Evolutionary conservation across 2,113 vertebrate species (phyloP), one percentile per base, ranked within the genome.

Genomic region (Platycercus adscitus): DNA sequence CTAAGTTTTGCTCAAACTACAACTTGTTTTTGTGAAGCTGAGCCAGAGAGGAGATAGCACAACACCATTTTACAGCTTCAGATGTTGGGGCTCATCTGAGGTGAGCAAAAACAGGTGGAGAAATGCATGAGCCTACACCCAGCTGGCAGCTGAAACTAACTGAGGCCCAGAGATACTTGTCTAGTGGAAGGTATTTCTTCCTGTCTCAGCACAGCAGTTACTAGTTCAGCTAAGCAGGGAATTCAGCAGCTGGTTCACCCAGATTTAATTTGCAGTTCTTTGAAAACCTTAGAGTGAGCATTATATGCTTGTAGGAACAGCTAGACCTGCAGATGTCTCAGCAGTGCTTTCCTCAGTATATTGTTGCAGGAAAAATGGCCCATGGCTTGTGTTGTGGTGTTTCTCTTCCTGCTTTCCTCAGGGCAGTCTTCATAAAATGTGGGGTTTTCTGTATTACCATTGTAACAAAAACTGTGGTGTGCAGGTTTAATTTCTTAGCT

Each of bases 281-380:
- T 81, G 64, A 93, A 96, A 90, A 77, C 31, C 26, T 89, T 68
- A 63, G 29, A 94, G 70, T 33, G 18, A 86, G 33, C 17, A 43
- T 88, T 83, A 43, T 80, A n/a, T 61, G 72, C 58, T 23, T 19
- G 12, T 37, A 83, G 68, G 76, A 95, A 61, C 61, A 76, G 46
- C 58, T 68, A 86, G 93, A 86, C 28, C 69, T 95, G 86, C 71
- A 95, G 90, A 88, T 73, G 46, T 92, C 76, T 94, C 90, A 71
- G 90, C 92, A 88, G 44, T 28, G 28, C 58, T 95, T 84, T 72
- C 31, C 55, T 81, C 37, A 61, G 17, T 79, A 29, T 25, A 29
- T 44, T 1, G 3, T 44, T 58, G 49, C 55, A 86, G 75, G 80
- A 93, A 92, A 93, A 94, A 83, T 11, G 82, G 68, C 60, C 68